phyloP scores from a whole-genome alignment of 1,140 invertebrate genomes.

The Hycleus cichorii region DNA sequence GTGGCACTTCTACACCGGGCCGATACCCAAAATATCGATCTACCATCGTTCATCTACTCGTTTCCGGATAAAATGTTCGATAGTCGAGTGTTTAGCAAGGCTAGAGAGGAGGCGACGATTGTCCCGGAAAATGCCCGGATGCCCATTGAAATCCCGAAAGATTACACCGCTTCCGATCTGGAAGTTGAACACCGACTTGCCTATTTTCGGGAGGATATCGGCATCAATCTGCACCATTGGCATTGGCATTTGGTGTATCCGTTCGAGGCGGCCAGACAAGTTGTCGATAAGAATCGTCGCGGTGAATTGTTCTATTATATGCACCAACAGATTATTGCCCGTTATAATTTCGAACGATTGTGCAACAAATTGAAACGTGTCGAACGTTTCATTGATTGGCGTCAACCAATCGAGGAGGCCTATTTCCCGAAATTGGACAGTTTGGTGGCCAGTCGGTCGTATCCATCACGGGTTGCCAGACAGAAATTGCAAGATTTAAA shows the following conservation, averaged over 20 bases:
- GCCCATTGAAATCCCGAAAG: constrained; percentile 60
- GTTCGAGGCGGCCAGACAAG: constrained; percentile 50
- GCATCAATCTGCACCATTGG: constrained; percentile 75
- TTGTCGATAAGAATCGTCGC: constrained; percentile 61
- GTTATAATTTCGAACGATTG: constrained; percentile 64
- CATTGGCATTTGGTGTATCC: constrained; percentile 79
- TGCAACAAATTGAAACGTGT: constrained; percentile 53
- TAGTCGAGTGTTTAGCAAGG: constrained; percentile 57
- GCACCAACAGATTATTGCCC: constrained; percentile 65
- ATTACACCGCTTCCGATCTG: constrained; percentile 64
- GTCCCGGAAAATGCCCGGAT: constrained; percentile 53
- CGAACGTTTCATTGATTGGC: constrained; percentile 50
- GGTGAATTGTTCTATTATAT: constrained; percentile 74
- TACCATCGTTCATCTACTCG: constrained; percentile 62
- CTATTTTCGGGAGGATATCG: constrained; percentile 68
- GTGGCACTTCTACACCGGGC: constrained; percentile 67
- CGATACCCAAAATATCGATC: constrained; percentile 62
- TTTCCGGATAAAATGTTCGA: constrained; percentile 76
- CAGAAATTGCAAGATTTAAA: constrained; percentile 54
- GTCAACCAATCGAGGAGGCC: constrained; percentile 55
- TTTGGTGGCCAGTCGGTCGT: constrained; percentile 52
- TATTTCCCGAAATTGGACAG: constrained; percentile 68
- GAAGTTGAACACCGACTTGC: constrained; percentile 68
- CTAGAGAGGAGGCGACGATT: constrained; percentile 60
- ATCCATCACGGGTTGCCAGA: constrained; percentile 52